Conservation (phyloP, 64 coral and sea anemone species). For the Porites lutea region DNA sequence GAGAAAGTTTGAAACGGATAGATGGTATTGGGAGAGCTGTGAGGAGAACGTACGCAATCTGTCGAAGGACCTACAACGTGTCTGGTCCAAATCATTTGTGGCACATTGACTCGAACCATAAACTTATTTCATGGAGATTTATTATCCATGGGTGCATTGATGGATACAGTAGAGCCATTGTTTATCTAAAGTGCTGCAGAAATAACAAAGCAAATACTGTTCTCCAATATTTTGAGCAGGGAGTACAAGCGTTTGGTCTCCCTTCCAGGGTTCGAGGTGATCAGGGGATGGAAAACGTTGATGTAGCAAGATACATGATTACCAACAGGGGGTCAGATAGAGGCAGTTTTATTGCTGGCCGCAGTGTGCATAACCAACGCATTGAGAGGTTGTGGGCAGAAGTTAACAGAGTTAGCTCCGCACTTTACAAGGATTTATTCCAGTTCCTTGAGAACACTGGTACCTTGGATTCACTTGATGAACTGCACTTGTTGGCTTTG, state of each 20-base stretch:
- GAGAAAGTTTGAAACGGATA: conserved; percentile 49
- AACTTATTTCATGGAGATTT: conserved; percentile 36
- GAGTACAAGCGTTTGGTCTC: conserved; percentile 47
- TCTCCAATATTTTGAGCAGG: conserved; percentile 38
- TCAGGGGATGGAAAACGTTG: conserved; percentile 57
- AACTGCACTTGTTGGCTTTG: conserved; percentile 31
- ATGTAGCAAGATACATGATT: conserved; percentile 57
- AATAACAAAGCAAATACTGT: conserved; percentile 56
- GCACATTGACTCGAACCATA: conserved; percentile 51
- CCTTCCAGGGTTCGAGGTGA: conserved; percentile 38
- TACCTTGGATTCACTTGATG: conserved; percentile 26
- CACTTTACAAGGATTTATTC: conserved; percentile 45
- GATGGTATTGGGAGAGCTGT: conserved; percentile 51
- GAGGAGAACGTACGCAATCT: conserved; percentile 56
- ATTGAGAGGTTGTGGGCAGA: conserved; percentile 56
- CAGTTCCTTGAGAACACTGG: conserved; percentile 31
- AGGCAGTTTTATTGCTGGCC: conserved; percentile 47
- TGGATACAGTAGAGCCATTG: conserved; percentile 28
- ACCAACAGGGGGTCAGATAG: neutral
- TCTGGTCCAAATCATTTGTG: conserved; percentile 31
- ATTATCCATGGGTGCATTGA: conserved; percentile 63
- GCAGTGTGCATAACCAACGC: conserved; percentile 53
- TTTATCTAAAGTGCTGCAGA: conserved; percentile 48
- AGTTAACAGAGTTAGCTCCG: conserved; percentile 33
- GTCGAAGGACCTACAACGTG: conserved; percentile 36